These are phyloP conservation scores for Bettongia penicillata DNA, from an alignment of 2,113 vertebrate species.

Conservation along the genomic window DNA sequence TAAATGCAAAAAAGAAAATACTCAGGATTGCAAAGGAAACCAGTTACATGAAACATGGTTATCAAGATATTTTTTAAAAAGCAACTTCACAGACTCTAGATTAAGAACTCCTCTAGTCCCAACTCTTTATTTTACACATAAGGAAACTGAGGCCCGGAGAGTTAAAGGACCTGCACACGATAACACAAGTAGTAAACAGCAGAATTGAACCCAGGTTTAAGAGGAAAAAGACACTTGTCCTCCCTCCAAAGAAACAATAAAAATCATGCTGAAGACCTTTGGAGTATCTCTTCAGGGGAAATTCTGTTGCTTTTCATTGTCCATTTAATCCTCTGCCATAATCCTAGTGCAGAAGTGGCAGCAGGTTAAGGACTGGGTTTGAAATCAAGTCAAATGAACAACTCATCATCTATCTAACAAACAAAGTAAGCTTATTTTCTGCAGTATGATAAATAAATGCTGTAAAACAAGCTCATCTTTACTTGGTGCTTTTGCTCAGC, in stretches of 20 bases:
- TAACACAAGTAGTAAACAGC: neutral
- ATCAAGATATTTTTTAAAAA: neutral
- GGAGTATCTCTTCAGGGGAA: neutral
- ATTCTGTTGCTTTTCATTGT: conserved; percentile 28
- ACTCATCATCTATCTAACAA: conserved; percentile 25
- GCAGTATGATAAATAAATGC: neutral
- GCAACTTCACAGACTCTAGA: neutral
- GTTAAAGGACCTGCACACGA: neutral
- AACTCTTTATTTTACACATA: neutral
- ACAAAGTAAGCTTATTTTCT: neutral
- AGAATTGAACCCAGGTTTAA: neutral
- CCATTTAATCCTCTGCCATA: conserved; percentile 9
- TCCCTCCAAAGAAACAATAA: neutral
- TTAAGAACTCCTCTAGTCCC: neutral
- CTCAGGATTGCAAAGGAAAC: neutral
- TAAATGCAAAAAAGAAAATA: neutral
- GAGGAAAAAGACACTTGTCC: neutral
- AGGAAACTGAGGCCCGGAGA: neutral
- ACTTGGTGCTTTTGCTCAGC: neutral
- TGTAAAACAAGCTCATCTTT: neutral
- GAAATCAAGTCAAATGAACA: neutral
- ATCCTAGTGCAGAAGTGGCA: neutral
- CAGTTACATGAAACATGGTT: neutral
- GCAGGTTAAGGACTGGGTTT: no score
- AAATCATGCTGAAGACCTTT: neutral